Conservation (phyloP, 2,888 invertebrate genomes). For the Oxytorus armatus region DNA sequence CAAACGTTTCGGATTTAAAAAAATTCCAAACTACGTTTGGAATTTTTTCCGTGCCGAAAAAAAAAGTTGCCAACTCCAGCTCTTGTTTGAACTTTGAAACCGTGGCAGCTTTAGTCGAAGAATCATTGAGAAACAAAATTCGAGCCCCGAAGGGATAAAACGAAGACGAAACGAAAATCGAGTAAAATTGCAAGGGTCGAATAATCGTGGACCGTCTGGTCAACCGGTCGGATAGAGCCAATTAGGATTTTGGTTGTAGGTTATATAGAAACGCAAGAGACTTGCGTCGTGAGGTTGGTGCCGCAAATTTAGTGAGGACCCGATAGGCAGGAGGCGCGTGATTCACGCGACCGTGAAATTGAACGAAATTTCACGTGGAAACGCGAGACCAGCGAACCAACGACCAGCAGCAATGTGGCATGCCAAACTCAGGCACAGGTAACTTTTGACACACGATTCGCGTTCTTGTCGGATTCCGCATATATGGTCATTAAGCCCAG, state of each 20-base stretch:
- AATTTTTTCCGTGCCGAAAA: too few relatives aligned
- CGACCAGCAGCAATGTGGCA: conserved; percentile 5
- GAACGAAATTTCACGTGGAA: conserved; percentile 42
- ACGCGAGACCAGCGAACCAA: conserved; percentile 14
- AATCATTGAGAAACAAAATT: too few relatives aligned
- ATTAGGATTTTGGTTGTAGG: conserved; percentile 41
- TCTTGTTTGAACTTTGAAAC: too few relatives aligned
- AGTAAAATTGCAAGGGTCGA: neutral
- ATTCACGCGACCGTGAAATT: conserved; percentile 62
- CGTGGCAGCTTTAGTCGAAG: too few relatives aligned
- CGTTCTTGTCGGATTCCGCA: neutral
- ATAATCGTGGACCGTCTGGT: neutral
- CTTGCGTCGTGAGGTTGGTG: conserved; percentile 11
- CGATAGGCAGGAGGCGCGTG: conserved; percentile 40
- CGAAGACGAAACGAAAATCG: neutral
- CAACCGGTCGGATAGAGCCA: conserved; percentile 18
- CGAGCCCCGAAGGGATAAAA: neutral
- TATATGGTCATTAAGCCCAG: neutral
- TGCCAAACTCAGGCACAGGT: conserved; percentile 55
- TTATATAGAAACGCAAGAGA: neutral
- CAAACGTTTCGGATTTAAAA: too few relatives aligned
- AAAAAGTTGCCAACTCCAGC: too few relatives aligned
- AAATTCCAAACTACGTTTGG: too few relatives aligned
- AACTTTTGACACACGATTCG: neutral
- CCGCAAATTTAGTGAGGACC: conserved; percentile 33